These are phyloP conservation scores for Plectus sambesii DNA, from an alignment of 1,140 invertebrate genomes.

Conservation along the genomic window DNA sequence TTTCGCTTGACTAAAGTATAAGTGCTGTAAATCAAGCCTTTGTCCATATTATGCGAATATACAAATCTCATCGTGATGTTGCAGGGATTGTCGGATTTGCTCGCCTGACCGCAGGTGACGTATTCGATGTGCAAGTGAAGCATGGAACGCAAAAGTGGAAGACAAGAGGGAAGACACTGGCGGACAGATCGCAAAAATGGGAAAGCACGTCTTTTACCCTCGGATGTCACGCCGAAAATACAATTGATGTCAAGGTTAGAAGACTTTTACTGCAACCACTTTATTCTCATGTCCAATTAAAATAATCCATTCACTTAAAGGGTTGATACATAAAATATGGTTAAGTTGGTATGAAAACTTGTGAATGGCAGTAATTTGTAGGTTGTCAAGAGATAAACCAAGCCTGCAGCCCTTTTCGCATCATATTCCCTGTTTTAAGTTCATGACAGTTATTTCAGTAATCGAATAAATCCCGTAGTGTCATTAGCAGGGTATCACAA, in stretches of 20 bases:
- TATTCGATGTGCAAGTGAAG: slow-evolving; percentile 56
- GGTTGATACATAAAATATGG: too few species aligned
- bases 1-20: slow-evolving; percentile 1
- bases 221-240: slow-evolving; percentile 52
- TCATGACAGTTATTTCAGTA: too few species aligned
- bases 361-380: too few species aligned
- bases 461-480: too few species aligned
- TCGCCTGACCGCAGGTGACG: slow-evolving; percentile 55
- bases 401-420: slow-evolving; percentile 1
- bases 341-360: too few species aligned
- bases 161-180: slow-evolving; percentile 52
- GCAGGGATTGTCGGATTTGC: slow-evolving; percentile 56
- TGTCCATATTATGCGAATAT: too few species aligned
- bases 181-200: slow-evolving; percentile 54
- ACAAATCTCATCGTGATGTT: slow-evolving; percentile 9
- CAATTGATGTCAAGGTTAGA: slow-evolving; percentile 54
- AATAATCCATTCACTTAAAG: too few species aligned
- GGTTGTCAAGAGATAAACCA: too few species aligned
- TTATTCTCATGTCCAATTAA: slow-evolving; percentile 36
- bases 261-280: slow-evolving; percentile 15
- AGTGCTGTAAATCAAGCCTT: too few species aligned
- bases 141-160: slow-evolving; percentile 58
- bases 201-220: slow-evolving; percentile 51
- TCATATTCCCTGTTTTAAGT: slow-evolving; percentile 5
- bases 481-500: too few species aligned